A percentile compares a stretch with the other conserved stretches of the same genome.
phyloP scores from a whole-genome alignment of 2,113 vertebrate species.

The Calonectris borealis region DNA sequence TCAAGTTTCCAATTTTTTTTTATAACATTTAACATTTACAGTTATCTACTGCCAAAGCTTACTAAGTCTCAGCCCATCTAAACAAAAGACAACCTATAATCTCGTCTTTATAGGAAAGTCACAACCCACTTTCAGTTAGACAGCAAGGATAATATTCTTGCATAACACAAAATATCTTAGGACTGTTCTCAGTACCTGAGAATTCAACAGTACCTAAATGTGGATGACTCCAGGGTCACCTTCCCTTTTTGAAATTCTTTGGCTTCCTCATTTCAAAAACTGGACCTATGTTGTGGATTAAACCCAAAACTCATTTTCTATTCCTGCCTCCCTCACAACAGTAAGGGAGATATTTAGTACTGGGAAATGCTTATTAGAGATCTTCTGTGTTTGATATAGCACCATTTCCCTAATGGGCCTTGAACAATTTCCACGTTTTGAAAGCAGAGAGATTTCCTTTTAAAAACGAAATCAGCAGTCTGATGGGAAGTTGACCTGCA shows the following conservation, averaged over 20 bases:
- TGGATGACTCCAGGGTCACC: background rate
- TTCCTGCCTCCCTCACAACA: background rate
- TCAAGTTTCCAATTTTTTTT: background rate
- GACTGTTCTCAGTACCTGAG: background rate
- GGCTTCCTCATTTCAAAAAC: background rate
- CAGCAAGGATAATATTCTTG: background rate
- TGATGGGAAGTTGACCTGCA: conserved; percentile 28
- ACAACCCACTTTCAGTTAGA: background rate
- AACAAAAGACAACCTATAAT: background rate
- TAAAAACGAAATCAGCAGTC: background rate
- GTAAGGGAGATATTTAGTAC: background rate
- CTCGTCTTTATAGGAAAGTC: background rate
- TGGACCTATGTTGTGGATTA: background rate
- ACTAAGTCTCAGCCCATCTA: background rate
- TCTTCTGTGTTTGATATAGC: conserved; percentile 45
- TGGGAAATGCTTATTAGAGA: conserved; percentile 9
- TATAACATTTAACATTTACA: background rate
- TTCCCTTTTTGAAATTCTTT: background rate
- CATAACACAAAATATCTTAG: background rate
- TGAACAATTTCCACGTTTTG: conserved; percentile 60
- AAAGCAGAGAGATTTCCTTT: conserved; percentile 26
- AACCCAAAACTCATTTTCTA: conserved; percentile 14
- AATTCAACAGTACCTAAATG: background rate
- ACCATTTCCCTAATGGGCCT: conserved; percentile 49
- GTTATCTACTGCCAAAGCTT: background rate